Evolutionary conservation across 2,113 vertebrate species (phyloP), one percentile per base, ranked within the genome.

Genomic region (Oncorhynchus tshawytscha): DNA sequence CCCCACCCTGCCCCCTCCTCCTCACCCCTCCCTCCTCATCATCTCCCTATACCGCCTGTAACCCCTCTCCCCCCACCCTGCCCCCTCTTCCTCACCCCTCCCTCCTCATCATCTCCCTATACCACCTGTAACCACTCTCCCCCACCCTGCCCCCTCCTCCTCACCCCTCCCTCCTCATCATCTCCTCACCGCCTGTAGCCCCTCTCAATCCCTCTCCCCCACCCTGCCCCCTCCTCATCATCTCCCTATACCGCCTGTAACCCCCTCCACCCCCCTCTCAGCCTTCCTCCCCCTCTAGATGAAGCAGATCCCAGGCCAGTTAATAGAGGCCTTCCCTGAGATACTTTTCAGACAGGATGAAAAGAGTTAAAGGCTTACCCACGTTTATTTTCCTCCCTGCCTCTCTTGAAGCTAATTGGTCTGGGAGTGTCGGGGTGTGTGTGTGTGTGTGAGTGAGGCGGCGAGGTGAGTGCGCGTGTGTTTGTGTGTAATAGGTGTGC

Each of bases 311-410:
- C 87, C 34, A 78, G 78, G 77, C 85, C 87, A 90, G 90, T 92
- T 90, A 16, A 92, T 86, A 29, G 24, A 64, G 81, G 76, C 87
- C 91, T 94, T 93, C 90, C 90, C 89, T 86, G 54, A 49, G 83
- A 88, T 91, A 85, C 79, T 87, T 83, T 72, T 18, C 51, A 20
- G 71, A 76, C 76, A 65, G 75, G 82, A 80, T 81, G 57, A 85
- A 85, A 84, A 86, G 79, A 78, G 62, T 86, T 85, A 74, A 72
- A 73, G 31, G 22, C 20, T 77, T 71, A 73, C 60, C 84, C 79
- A 86, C 85, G 87, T 90, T 87, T 84, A 85, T 77, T 81, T 78
- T 54, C n/a, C 59, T 49, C 72, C 60, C 79, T 71, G 80, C 74
- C 70, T 87, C 82, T 77, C 83, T 85, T 84, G 81, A 86, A 86